Conservation (phyloP, 2,888 invertebrate genomes). For the Scaptomyza polygonia region DNA sequence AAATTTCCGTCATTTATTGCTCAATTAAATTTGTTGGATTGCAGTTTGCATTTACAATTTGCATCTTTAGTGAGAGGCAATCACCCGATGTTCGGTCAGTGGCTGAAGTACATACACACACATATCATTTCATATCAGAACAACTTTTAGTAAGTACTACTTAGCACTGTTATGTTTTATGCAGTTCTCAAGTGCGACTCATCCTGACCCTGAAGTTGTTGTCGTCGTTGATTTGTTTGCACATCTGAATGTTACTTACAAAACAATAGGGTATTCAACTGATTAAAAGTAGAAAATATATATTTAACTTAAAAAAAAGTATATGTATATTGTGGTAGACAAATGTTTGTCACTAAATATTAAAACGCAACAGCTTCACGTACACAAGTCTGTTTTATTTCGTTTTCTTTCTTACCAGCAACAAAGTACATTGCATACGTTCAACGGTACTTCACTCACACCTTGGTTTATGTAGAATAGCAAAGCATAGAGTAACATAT, state of each 20-base stretch:
- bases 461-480: no score
- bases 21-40: conserved; percentile 67
- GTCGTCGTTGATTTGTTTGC: conserved; percentile 33
- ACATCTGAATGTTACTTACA: conserved; percentile 26
- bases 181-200: conserved; percentile 44
- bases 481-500: no score
- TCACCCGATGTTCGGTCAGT: conserved; percentile 43
- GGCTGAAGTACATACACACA: conserved; percentile 11
- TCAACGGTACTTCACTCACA: no score
- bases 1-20: conserved; percentile 75
- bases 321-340: no score
- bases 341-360: no score
- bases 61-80: conserved; percentile 46
- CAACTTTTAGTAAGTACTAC: conserved; percentile 10
- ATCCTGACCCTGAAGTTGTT: conserved; percentile 52
- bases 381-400: no score
- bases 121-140: conserved; percentile 7
- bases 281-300: no score
- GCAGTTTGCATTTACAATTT: conserved; percentile 62
- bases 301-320: no score
- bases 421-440: no score
- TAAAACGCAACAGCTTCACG: no score
- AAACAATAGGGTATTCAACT: neutral
- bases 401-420: no score
- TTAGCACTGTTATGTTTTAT: conserved; percentile 48